A percentile compares a stretch with the other conserved stretches of the same genome.
Conservation (phyloP, 2,888 invertebrate species). For the Drosophila tanythrix region DNA sequence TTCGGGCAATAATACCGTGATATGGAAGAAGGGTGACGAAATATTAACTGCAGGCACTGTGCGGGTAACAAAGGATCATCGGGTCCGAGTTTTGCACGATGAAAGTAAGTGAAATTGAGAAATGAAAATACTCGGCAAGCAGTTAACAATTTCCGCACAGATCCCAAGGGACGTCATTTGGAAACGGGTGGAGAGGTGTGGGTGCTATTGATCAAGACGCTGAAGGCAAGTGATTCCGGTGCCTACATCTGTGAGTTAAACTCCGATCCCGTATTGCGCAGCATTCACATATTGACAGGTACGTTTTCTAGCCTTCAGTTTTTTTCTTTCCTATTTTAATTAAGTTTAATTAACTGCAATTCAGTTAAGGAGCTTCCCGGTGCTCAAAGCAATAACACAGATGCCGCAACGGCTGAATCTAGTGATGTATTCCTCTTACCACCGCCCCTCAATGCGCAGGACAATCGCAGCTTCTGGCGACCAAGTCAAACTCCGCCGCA, state of each 20-base stretch:
- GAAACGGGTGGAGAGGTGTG: slow-evolving; percentile 91
- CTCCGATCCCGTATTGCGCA: slow-evolving; percentile 91
- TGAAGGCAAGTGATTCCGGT: slow-evolving; percentile 90
- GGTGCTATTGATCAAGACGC: slow-evolving; percentile 91
- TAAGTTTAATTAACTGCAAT: slow-evolving; percentile 7
- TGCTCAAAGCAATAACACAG: slow-evolving; percentile 44
- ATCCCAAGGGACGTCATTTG: slow-evolving; percentile 74
- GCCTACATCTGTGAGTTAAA: slow-evolving; percentile 94
- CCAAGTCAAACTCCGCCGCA: slow-evolving; percentile 80
- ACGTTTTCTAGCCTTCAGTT: background rate
- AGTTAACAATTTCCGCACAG: slow-evolving; percentile 48
- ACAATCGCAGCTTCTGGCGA: slow-evolving; percentile 82
- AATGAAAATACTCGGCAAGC: background rate
- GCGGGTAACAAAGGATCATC: slow-evolving; percentile 90
- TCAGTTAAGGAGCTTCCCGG: slow-evolving; percentile 71
- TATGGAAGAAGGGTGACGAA: slow-evolving; percentile 90
- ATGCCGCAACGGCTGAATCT: slow-evolving; percentile 57
- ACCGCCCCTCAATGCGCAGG: slow-evolving; percentile 78
- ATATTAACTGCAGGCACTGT: slow-evolving; percentile 91
- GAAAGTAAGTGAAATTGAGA: slow-evolving; percentile 86
- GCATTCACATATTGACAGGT: slow-evolving; percentile 92
- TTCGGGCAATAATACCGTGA: slow-evolving; percentile 87
- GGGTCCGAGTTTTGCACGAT: slow-evolving; percentile 91
- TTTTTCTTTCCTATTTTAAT: background rate
- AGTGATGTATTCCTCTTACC: slow-evolving; percentile 81